Base-by-base conservation (phyloP, 1,140 invertebrate genomes). In the Drosophila pruinosa region DNA sequence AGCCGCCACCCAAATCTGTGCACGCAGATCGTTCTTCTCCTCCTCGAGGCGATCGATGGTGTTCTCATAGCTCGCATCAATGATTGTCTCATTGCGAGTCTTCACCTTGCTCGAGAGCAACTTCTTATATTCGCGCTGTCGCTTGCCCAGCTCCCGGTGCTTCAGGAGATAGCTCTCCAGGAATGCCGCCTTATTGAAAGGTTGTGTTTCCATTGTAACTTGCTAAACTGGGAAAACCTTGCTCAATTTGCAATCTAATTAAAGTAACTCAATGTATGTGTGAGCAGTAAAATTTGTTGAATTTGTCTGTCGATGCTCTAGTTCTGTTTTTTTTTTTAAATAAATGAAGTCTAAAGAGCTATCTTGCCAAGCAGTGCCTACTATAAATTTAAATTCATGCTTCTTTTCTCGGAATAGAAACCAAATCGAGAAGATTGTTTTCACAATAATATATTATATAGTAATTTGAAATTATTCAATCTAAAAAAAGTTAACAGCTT, bases 71-170 rank as follows among this genome's bases (percentile, higher is more conserved):
- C 86, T 91, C 7, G 79, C 69, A 67, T 83, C 78, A 12, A 90
- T 73, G 34, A 91, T 91, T 0, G 86, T 89, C 7, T 91, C 90
- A 21, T 90, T 82, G 12, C 89, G 86, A 0, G 82, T 65, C 54
- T 78, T 77, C 0, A 89, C 56, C 39, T 90, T 89, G 15, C 80
- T 78, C 3, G 78, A 76, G 0, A 90, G 68, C 17, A 91, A 57
- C 52, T 89, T 90, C 63, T 91, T 91, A 57, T 91, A 91, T 47
- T 91, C 88, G 1, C 89, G 72, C 58, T 91, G 90, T 0, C 86
- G 76, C 61, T 86, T 89, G 2, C 80, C 76, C 5, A 91, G 47
- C 53, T 91, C 90, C 5, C 74, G 76, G 53, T 91, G 89, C 70
- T 90, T 91, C 2, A 70, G 21, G 7, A 85, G 61, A 36, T 81